These are phyloP conservation scores for Pseudotriccus pelzelni DNA, from an alignment of 2,797 vertebrate genomes.

Conservation along the genomic window DNA sequence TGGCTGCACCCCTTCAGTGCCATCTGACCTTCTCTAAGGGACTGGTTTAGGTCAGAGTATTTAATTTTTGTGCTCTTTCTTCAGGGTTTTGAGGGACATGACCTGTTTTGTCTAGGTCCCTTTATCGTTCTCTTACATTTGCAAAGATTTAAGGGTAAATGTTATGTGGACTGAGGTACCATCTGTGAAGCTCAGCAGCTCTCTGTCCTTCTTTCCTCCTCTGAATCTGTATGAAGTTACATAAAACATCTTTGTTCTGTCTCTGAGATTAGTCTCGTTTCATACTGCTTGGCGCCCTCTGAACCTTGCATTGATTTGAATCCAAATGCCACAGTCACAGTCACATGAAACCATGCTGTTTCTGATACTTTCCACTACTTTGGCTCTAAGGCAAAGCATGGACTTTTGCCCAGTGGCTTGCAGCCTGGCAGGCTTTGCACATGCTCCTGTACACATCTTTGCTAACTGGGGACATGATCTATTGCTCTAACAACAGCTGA, in stretches of 20 bases:
- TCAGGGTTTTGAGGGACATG: not conserved
- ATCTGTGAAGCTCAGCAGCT: not conserved
- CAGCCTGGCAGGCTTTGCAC: not conserved
- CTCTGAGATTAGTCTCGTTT: conserved; percentile 28
- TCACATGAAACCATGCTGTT: not conserved
- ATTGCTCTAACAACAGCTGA: not conserved
- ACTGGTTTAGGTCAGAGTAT: not conserved
- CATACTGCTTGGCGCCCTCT: not conserved
- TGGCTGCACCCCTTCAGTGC: not conserved
- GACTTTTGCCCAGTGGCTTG: not conserved
- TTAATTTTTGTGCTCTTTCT: not conserved
- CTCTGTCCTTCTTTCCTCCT: not conserved
- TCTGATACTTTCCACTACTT: conserved; percentile 12
- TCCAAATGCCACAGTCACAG: conserved; percentile 14
- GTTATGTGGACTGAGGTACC: not conserved
- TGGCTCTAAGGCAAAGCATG: not conserved
- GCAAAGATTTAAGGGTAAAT: not conserved
- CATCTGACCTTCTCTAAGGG: not conserved
- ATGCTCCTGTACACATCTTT: not conserved
- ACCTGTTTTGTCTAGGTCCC: not conserved
- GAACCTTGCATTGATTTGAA: not conserved
- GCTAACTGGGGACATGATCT: not conserved
- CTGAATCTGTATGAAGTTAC: not conserved
- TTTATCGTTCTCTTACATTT: not conserved
- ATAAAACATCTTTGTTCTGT: conserved; percentile 29